phyloP scores from a whole-genome alignment of 2,888 invertebrate species.

The Ormyrus nitidulus region DNA sequence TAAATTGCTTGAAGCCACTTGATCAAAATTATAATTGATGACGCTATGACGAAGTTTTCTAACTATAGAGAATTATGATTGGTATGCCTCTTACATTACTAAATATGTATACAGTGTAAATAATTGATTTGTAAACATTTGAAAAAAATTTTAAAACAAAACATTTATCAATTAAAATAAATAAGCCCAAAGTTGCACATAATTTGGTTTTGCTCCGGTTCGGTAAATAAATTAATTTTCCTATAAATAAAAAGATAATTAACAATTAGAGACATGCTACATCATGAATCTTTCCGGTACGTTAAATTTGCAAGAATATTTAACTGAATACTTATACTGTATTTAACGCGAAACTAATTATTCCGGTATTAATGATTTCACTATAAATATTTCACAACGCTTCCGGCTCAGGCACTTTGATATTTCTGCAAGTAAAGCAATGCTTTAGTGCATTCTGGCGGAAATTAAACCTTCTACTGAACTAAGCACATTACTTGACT shows the following conservation, averaged over 20 bases:
- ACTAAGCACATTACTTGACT: constrained; percentile 37
- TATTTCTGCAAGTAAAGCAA: constrained; percentile 9
- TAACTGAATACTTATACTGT: too few relatives aligned
- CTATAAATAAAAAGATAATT: neutral
- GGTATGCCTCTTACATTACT: too few relatives aligned
- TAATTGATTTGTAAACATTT: too few relatives aligned
- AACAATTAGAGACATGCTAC: neutral
- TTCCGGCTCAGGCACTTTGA: neutral
- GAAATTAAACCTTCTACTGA: constrained; percentile 39
- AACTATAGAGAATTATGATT: neutral
- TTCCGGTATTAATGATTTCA: neutral
- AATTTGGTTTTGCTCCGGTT: too few relatives aligned
- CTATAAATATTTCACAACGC: neutral
- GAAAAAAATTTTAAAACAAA: too few relatives aligned
- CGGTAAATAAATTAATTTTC: too few relatives aligned
- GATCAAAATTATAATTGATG: constrained; percentile 31
- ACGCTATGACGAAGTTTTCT: neutral
- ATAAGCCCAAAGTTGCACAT: too few relatives aligned
- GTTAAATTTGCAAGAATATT: too few relatives aligned
- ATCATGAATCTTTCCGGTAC: too few relatives aligned
- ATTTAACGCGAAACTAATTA: neutral
- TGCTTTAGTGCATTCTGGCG: constrained; percentile 1
- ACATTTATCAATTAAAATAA: too few relatives aligned
- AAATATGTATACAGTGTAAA: too few relatives aligned
- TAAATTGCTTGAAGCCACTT: constrained; percentile 23